Evolutionary conservation across 2,113 vertebrate genomes (phyloP).

Genomic region (Hoplias malabaricus): DNA sequence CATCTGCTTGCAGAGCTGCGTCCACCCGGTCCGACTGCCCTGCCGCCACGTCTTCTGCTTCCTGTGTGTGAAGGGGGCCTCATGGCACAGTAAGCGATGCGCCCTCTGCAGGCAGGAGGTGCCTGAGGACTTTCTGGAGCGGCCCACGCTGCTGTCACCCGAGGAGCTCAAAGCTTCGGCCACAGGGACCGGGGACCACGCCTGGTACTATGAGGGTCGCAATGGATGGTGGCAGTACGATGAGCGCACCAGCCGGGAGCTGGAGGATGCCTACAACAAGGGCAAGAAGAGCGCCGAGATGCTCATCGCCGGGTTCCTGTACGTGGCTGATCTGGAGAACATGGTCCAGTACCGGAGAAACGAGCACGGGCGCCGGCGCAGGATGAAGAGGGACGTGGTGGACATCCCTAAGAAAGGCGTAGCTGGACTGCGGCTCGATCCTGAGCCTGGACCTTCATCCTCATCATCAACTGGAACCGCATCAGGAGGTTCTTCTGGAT

Average conservation of each 20-base stretch:
- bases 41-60: conserved; percentile 98
- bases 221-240: conserved; percentile 99
- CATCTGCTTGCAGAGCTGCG: conserved; percentile 93
- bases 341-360: conserved; percentile 98
- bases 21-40: conserved; percentile 92
- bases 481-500: not conserved
- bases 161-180: conserved; percentile 90
- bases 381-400: conserved; percentile 92
- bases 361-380: conserved; percentile 89
- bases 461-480: conserved; percentile 3
- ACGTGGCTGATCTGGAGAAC: conserved; percentile 93
- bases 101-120: conserved; percentile 95
- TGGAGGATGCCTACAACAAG: conserved; percentile 92
- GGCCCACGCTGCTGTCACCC: conserved; percentile 88
- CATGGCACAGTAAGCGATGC: conserved; percentile 96
- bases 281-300: conserved; percentile 95
- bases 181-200: conserved; percentile 83
- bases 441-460: conserved; percentile 75
- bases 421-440: conserved; percentile 90
- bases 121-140: conserved; percentile 94
- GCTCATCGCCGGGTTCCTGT: conserved; percentile 95
- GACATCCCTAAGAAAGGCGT: conserved; percentile 98
- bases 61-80: conserved; percentile 94
- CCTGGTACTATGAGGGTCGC: conserved; percentile 96
- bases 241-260: conserved; percentile 89